Percentiles rank a stretch among this genome's conserved stretches.
Conservation (phyloP, 2,888 invertebrate species). For the Sialis fuliginosa region DNA sequence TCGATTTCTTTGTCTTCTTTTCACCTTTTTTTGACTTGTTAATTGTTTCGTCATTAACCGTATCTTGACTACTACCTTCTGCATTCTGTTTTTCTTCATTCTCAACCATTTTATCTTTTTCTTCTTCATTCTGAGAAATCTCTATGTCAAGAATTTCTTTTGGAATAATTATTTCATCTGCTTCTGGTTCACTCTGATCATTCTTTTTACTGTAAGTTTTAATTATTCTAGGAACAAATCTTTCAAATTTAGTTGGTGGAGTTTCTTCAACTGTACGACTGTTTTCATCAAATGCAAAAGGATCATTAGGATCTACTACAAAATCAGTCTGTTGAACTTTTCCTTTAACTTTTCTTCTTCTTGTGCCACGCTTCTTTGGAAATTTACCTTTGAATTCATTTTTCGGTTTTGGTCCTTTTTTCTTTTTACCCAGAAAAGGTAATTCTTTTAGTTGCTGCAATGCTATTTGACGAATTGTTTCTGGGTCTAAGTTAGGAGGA, state of each 20-base stretch:
- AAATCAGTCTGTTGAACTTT: not conserved
- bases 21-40: not conserved
- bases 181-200: not conserved
- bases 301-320: not conserved
- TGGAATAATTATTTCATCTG: slow-evolving; percentile 2
- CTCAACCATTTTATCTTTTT: not conserved
- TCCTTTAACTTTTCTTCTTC: not conserved
- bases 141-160: slow-evolving; percentile 3
- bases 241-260: not conserved
- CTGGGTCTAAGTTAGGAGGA: slow-evolving; percentile 21
- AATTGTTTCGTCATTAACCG: not conserved
- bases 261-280: not conserved
- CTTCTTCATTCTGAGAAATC: not conserved
- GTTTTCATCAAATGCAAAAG: slow-evolving; percentile 4
- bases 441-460: slow-evolving; percentile 30
- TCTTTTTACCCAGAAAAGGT: not conserved
- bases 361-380: not conserved
- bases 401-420: slow-evolving; percentile 5
- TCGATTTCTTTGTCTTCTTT: slow-evolving; percentile 1
- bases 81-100: not conserved
- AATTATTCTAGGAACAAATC: not conserved
- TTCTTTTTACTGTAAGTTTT: slow-evolving; percentile 5
- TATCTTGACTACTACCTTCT: not conserved
- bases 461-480: slow-evolving; percentile 32
- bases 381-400: slow-evolving; percentile 2